Percentiles rank a stretch among this genome's conserved stretches.
phyloP scores from a whole-genome alignment of 2,888 invertebrate genomes.

The Diogma glabrata region DNA sequence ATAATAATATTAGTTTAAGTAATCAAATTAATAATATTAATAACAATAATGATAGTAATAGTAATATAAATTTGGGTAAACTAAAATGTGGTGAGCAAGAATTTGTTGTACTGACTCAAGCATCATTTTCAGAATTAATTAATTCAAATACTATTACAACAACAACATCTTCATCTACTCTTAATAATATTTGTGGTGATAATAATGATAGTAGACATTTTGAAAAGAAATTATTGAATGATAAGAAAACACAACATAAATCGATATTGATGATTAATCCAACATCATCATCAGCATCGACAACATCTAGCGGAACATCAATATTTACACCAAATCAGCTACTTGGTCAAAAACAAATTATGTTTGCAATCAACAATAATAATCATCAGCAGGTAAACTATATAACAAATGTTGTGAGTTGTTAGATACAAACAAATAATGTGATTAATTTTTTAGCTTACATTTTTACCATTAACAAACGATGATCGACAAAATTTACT shows the following conservation, averaged over 20 bases:
- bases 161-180: conserved; percentile 11
- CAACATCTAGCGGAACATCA: conserved; percentile 19
- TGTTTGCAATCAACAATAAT: conserved; percentile 30
- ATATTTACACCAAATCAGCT: conserved; percentile 20
- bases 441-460: conserved; percentile 17
- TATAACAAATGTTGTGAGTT: neutral
- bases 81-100: conserved; percentile 12
- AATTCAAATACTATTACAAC: conserved; percentile 14
- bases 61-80: conserved; percentile 15
- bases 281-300: conserved; percentile 21
- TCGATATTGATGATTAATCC: conserved; percentile 23
- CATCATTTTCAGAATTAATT: conserved; percentile 20
- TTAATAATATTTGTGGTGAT: conserved; percentile 16
- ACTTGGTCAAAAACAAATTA: conserved; percentile 28
- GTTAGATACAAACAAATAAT: neutral
- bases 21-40: conserved; percentile 15
- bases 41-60: conserved; percentile 16
- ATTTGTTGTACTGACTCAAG: conserved; percentile 18
- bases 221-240: conserved; percentile 17
- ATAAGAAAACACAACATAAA: conserved; percentile 15
- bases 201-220: conserved; percentile 19
- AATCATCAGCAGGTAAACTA: conserved; percentile 32
- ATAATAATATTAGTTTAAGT: conserved; percentile 8
- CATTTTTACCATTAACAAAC: conserved; percentile 21
- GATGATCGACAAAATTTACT: conserved; percentile 17